Evolutionary conservation across 2,888 invertebrate genomes (phyloP), one percentile per base, ranked within the genome.

Genomic region (Tethea ocularis): DNA sequence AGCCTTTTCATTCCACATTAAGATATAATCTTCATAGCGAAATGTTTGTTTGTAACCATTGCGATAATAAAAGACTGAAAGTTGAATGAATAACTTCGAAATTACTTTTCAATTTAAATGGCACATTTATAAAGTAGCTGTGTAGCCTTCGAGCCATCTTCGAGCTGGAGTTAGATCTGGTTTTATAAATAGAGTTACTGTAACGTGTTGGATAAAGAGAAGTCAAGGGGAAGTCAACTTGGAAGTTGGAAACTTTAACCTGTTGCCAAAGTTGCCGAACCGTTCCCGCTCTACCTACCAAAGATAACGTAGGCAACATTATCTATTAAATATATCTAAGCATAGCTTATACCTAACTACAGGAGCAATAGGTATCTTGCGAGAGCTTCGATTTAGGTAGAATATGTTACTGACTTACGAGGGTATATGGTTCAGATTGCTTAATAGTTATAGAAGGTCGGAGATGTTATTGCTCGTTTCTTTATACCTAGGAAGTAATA

Each of bases 191-290:
- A 60, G 61, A 67, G 63, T 66, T 67, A 60, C 68, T 66, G 52
- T 62, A 64, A 69, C 63, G 67, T 66, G 61, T 64, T 61, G 64
- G 64, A 70, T 76, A 69, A 68, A 74, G 71, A 66, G 61, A 73
- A 77, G 70, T 74, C 68, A 69, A 69, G 65, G 63, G 58, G 63
- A 69, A 77, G 68, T 77, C 71, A 73, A 77, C 67, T 73, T 71
- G 69, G 66, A 77, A 82, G 74, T 80, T 74, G 66, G 63, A 73
- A 80, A 81, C 78, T 83, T 80, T 66, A 76, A 84, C 84, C 84
- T 85, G 85, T 86, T 85, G 82, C 84, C 68, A 61, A 72, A 79
- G 72, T 82, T 77, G 63, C 59, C 58, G 61, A 67, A 67, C 72
- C 68, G 64, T 69, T 70, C 64, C 59, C 62, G 69, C 59, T 64